Conservation (phyloP, 2,113 vertebrate species). For the Leucopsar rothschildi region DNA sequence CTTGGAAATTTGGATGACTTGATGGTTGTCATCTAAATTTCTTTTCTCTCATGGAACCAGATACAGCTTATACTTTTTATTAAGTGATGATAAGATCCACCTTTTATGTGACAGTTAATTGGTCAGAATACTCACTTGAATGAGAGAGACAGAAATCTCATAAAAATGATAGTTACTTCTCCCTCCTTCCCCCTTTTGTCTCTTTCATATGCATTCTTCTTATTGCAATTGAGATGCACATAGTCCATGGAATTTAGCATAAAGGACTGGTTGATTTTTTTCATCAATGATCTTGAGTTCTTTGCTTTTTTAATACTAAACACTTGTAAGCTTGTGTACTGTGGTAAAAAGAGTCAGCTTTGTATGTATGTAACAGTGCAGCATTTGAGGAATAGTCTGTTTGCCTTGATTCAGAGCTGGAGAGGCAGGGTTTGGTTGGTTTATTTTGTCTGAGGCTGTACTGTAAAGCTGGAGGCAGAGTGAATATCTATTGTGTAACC, state of each 20-base stretch:
- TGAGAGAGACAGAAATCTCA: background rate
- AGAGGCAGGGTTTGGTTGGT: rapidly evolving
- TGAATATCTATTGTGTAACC: background rate
- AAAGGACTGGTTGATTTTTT: background rate
- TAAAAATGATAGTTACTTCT: background rate
- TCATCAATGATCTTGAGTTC: background rate
- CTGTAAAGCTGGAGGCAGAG: background rate
- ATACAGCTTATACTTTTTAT: background rate
- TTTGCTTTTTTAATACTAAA: background rate
- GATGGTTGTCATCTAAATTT: background rate
- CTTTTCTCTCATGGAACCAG: background rate
- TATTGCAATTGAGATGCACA: background rate
- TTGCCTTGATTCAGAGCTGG: background rate
- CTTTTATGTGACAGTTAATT: background rate
- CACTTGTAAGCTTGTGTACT: background rate
- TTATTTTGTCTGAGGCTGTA: background rate
- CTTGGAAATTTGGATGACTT: background rate
- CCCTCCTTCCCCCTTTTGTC: background rate
- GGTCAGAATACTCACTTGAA: background rate
- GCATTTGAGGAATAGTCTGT: background rate
- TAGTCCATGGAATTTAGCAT: background rate
- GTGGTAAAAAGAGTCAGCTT: background rate
- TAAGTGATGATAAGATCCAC: background rate
- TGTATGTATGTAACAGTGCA: background rate
- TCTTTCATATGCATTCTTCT: background rate